Percentiles rank a stretch among this genome's conserved stretches.
phyloP scores from a whole-genome alignment of 2,113 vertebrate species.

The Gallinago jamesoni region DNA sequence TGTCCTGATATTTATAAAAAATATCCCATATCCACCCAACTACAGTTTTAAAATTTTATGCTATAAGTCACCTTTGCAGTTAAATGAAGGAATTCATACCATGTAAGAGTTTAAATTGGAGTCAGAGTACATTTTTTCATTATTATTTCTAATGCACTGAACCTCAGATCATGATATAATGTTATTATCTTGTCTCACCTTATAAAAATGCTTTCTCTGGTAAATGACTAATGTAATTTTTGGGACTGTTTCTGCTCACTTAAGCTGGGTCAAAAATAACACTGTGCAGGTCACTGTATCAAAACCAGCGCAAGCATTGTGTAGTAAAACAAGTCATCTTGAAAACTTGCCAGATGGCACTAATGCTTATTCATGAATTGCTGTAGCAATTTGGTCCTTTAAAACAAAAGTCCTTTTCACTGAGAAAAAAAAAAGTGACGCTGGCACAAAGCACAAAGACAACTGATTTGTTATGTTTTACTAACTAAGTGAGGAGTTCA shows the following conservation, averaged over 20 bases:
- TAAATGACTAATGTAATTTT: slow-evolving; percentile 10
- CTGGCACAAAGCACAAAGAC: neutral
- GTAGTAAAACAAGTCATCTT: slow-evolving; percentile 29
- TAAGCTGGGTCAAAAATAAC: slow-evolving; percentile 20
- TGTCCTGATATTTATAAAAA: slow-evolving; percentile 11
- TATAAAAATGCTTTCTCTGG: slow-evolving; percentile 25
- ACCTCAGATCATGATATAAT: neutral
- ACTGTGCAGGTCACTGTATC: neutral
- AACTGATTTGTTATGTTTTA: neutral
- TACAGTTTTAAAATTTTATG: neutral
- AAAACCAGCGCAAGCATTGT: slow-evolving; percentile 2
- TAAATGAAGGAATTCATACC: neutral
- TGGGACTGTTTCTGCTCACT: neutral
- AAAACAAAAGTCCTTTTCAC: neutral
- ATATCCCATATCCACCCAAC: neutral
- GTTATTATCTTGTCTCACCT: neutral
- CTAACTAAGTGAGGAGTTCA: neutral
- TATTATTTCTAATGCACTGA: neutral
- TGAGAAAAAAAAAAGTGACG: neutral
- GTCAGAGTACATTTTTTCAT: neutral
- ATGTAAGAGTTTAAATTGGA: neutral
- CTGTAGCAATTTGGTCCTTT: neutral
- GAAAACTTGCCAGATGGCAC: slow-evolving; percentile 27
- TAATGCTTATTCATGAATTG: slow-evolving; percentile 21
- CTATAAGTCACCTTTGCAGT: neutral